Evolutionary conservation across 2,113 vertebrate genomes (phyloP), one percentile per base, ranked within the genome.

Genomic region (Petroica traversi): DNA sequence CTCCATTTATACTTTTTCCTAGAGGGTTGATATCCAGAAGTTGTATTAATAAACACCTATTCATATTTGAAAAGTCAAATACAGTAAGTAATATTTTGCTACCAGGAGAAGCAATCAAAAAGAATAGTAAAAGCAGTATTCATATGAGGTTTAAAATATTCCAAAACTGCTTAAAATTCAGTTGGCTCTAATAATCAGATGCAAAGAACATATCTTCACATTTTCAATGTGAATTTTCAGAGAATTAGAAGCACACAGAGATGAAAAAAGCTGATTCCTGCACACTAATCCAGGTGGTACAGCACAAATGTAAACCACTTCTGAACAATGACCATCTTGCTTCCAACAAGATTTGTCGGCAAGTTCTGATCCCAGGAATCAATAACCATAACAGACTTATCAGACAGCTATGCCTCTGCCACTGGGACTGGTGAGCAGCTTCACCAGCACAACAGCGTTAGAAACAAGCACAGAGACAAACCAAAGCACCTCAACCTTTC

Each of bases 401-500:
- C 67, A 83, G 26, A 45, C 9, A 52, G 12, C 18, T 29, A 25
- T 2, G 3, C 31, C 54, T 78, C 45, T 54, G 41, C 34, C 33
- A 33, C 58, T n/a, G 71, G 26, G 19, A 88, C 38, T 0, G 1
- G 46, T 73, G 9, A 71, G 40, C 46, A 74, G 52, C 28, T 83
- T 88, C 52, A 63, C 15, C 8, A 28, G 40, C 34, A 23, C 12
- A 52, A 49, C 19, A 68, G 19, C 38, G 23, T 23, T 29, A 58
- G 69, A 76, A 85, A n/a, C 22, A 67, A 43, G 43, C 6, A 19
- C 22, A 26, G 19, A 0, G 0, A 41, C 54, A 88, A 93, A 75
- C 15, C 28, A 59, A 91, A 48, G 43, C 1, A 0, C 23, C n/a
- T 59, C 2, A 1, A 36, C 19, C 22, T 71, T 86, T 34, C 14